These are phyloP conservation scores for Diarsia rubi DNA, from an alignment of 2,888 invertebrate genomes.

Conservation along the genomic window DNA sequence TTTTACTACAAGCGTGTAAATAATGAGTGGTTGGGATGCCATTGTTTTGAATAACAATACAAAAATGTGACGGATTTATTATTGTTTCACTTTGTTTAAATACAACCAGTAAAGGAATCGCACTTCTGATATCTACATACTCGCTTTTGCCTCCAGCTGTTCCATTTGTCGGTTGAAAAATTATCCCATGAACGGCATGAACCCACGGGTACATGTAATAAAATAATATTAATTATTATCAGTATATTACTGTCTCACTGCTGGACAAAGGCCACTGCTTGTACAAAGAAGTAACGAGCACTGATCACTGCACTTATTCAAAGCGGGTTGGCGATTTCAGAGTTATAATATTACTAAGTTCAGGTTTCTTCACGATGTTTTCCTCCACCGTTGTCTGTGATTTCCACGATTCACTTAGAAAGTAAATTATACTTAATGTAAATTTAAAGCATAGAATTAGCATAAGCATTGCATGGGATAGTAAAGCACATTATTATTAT, in stretches of 20 bases:
- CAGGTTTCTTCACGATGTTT: not conserved
- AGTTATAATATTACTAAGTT: too few species aligned
- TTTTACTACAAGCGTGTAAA: slow-evolving; percentile 35
- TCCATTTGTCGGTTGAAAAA: not conserved
- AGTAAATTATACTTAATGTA: not conserved
- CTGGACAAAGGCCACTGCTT: too few species aligned
- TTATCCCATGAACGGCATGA: not conserved
- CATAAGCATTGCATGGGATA: too few species aligned
- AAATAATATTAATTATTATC: too few species aligned
- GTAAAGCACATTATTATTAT: too few species aligned
- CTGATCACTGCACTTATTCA: not conserved
- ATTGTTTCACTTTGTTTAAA: slow-evolving; percentile 6
- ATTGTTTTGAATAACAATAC: slow-evolving; percentile 46
- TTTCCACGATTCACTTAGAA: not conserved
- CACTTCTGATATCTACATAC: not conserved
- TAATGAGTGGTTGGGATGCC: slow-evolving; percentile 31
- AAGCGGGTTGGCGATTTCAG: not conserved
- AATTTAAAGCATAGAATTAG: too few species aligned
- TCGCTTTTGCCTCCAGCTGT: not conserved
- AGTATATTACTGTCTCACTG: not conserved
- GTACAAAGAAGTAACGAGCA: not conserved
- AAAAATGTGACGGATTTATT: slow-evolving; percentile 6
- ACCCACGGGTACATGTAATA: not conserved
- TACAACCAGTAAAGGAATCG: not conserved
- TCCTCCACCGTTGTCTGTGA: not conserved